Base-by-base conservation (phyloP, 2,113 vertebrate species). In the Spea bombifrons region DNA sequence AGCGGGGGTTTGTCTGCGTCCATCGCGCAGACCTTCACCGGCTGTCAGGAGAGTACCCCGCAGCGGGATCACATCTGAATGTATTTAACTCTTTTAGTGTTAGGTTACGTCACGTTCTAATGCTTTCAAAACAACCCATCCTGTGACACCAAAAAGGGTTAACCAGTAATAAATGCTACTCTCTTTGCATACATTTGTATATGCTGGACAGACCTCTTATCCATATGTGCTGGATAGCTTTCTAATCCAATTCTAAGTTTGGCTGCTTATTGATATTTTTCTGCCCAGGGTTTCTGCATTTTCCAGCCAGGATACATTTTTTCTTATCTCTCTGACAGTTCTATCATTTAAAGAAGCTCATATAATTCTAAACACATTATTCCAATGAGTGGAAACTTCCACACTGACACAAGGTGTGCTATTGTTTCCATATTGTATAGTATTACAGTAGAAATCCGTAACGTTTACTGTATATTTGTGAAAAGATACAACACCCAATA, bases 191-290 rank as follows among this genome's bases (percentile, higher is more conserved):
- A 30, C 30, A 30, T 30, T 30, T 30, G 30, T 30, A 30, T 30
- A 30, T 30, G 30, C 30, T 30, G 30, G 30, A 30, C 30, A 30
- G 30, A 30, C 30, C 30, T 85, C 84, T 86, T 85, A 81, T 88
- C 79, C 90, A 86, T 91, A 88, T 89, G 88, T 91, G 91, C 89
- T 85, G 84, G 86, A 88, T 81, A 84, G 46, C 73, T 50, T 75
- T 76, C 83, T 86, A 81, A 68, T 85, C 88, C 89, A 89, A 89
- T 85, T 84, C 84, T 82, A 85, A 85, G 86, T 86, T 89, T 92
- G 91, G 90, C 90, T 87, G 84, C 85, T 87, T 45, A 70, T 68
- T 83, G 78, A 81, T 86, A 83, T 90, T 92, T 92, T 91, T 88
- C 88, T 89, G 86, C 84, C 85, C 84, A 87, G 88, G 85, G 79